Base-by-base conservation (phyloP, 2,797 vertebrate species). In the Peromyscus nudipes region DNA sequence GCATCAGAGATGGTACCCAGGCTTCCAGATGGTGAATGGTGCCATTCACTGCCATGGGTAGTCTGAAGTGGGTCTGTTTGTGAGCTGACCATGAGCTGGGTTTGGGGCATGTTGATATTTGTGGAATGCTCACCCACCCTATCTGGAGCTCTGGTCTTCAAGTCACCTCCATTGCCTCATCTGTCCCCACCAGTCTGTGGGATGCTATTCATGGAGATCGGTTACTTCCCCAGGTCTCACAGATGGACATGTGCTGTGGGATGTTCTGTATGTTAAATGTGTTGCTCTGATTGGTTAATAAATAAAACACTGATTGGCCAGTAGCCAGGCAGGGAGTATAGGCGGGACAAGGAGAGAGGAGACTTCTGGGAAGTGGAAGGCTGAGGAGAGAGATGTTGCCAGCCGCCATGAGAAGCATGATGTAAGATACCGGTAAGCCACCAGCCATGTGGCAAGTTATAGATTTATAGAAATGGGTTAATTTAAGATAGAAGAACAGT, bases 91-190 rank as follows among this genome's bases (percentile, higher is more conserved):
- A 29, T 19, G 71, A 21, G 92, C 6, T 84, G 29, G 10, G 6
- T 43, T 25, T 55, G 5, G 67, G 49, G 3, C 23, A 2, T n/a
- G 14, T 29, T 84, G 27, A 2, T 57, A n/a, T 85, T 52, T 23
- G 46, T 46, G 12, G 52, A 52, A 49, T 16, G n/a, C 5, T 87
- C 17, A 1, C 12, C 1, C 17, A 1, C 16, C 0, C 6, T 14
- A 17, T 57, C 34, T 62, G 9, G 23, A 81, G 27, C n/a, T 6
- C 16, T 31, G 9, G 14, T 55, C n/a, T 82, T 34, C 40, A 83
- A 62, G 4, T 64, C 19, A 60, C n/a, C 1, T 31, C 21, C 12
- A 8, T 19, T 60, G 25, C 5, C 69, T n/a, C 64, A 19, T 43
- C 71, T 57, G 31, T 83, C 76, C 34, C 83, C 76, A 31, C 23